Conservation (phyloP, 2,797 vertebrate species). For the Euphonia xanthogaster region DNA sequence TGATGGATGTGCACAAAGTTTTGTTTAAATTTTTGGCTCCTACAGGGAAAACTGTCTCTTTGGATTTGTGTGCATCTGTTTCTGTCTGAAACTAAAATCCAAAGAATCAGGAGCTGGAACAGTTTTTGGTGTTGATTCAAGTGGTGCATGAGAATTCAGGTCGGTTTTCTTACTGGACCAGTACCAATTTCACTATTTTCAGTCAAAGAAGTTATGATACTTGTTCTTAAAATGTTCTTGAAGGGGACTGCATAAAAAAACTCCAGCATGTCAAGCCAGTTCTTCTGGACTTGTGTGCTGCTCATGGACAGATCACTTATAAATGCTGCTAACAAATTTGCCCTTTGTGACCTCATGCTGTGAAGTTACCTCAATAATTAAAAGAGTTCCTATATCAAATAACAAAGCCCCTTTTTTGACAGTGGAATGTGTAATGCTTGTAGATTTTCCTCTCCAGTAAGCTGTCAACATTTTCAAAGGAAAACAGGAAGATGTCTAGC, state of each 20-base stretch:
- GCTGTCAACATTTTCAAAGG: conserved; percentile 66
- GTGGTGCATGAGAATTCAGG: not conserved
- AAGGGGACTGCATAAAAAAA: not conserved
- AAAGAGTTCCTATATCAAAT: conserved; percentile 75
- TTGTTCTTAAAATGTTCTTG: conserved; percentile 1
- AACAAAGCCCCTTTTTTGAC: conserved; percentile 65
- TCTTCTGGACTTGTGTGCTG: not conserved
- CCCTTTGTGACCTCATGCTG: conserved; percentile 64
- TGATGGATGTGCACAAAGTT: not conserved
- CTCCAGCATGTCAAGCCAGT: not conserved
- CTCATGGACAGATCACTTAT: conserved; percentile 12
- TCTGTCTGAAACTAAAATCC: conserved; percentile 28
- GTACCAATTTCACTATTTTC: conserved; percentile 13
- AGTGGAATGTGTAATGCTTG: conserved; percentile 72
- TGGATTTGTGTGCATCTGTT: conserved; percentile 32
- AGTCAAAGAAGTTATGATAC: not conserved
- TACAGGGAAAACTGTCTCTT: not conserved
- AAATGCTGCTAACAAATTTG: conserved; percentile 56
- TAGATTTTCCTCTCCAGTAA: conserved; percentile 70
- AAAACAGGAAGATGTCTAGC: conserved; percentile 44
- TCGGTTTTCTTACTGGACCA: conserved; percentile 25
- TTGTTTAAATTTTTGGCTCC: not conserved
- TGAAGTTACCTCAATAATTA: conserved; percentile 78
- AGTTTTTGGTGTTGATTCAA: conserved; percentile 27
- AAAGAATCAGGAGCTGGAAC: not conserved